phyloP scores from a whole-genome alignment of 2,113 vertebrate species.

The Notarius lentiginosus region DNA sequence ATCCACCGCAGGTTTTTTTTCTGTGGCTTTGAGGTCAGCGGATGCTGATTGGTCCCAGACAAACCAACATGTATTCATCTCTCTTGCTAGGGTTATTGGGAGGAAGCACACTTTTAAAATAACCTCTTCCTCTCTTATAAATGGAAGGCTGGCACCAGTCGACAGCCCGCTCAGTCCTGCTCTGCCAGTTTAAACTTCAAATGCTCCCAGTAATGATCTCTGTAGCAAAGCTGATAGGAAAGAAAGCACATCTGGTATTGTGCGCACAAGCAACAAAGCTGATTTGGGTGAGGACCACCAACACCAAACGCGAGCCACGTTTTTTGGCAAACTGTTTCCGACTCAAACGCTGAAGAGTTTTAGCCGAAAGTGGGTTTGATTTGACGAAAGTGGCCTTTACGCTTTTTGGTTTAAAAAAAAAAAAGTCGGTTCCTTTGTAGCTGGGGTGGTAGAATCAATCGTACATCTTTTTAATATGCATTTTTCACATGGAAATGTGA shows the following conservation, averaged over 20 bases:
- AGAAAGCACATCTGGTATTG: background rate
- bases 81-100: constrained; percentile 2
- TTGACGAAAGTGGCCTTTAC: background rate
- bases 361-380: background rate
- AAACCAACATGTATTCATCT: constrained; percentile 19
- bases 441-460: background rate
- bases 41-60: constrained; percentile 30
- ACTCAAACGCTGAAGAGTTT: background rate
- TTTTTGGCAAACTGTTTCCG: background rate
- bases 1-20: constrained; percentile 5
- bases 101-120: constrained; percentile 25
- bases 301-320: background rate
- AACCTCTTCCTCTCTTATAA: constrained; percentile 21
- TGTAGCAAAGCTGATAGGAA: background rate
- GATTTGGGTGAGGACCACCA: background rate
- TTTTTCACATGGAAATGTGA: background rate
- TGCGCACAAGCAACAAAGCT: background rate
- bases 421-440: background rate
- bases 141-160: background rate
- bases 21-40: constrained; percentile 6
- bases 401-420: background rate
- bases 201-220: background rate
- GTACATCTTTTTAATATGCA: background rate
- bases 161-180: background rate
- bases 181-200: background rate